Percentiles rank a stretch among this genome's conserved stretches.
Evolutionary conservation across 2,888 invertebrate genomes (phyloP).

Genomic region (Drosophila differens): DNA sequence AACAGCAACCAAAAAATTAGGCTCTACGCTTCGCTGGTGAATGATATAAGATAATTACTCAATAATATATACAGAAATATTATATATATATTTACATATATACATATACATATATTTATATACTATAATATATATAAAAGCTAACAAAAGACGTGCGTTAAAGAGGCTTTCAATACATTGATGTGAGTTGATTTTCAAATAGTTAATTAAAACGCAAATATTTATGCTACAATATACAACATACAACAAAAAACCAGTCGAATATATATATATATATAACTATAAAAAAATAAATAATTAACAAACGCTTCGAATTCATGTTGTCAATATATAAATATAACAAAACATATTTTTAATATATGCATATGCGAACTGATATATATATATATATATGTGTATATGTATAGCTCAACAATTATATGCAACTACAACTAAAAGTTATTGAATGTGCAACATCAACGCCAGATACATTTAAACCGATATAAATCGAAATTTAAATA

Average conservation of each 20-base stretch:
- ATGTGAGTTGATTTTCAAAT: conserved; percentile 61
- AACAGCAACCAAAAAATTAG: neutral
- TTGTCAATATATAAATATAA: conserved; percentile 44
- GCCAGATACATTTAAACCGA: conserved; percentile 22
- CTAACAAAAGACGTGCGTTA: conserved; percentile 55
- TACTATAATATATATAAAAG: conserved; percentile 32
- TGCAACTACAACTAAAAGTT: conserved; percentile 31
- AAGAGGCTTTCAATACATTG: conserved; percentile 72
- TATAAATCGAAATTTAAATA: conserved; percentile 33
- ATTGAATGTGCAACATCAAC: conserved; percentile 35
- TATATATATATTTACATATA: conserved; percentile 43
- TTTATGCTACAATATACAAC: conserved; percentile 48
- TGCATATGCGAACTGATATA: conserved; percentile 24
- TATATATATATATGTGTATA: conserved; percentile 3
- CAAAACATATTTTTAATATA: conserved; percentile 54
- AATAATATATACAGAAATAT: conserved; percentile 36
- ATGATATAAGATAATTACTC: conserved; percentile 21
- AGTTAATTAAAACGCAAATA: conserved; percentile 46
- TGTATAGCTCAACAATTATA: conserved; percentile 1
- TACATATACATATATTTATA: conserved; percentile 28
- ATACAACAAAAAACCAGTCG: conserved; percentile 13
- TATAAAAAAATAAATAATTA: conserved; percentile 3
- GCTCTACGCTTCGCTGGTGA: neutral
- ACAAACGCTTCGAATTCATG: conserved; percentile 49
- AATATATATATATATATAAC: conserved; percentile 12